These are phyloP conservation scores for Tetragonula clypearis DNA, from an alignment of 1,140 invertebrate species.

Conservation along the genomic window DNA sequence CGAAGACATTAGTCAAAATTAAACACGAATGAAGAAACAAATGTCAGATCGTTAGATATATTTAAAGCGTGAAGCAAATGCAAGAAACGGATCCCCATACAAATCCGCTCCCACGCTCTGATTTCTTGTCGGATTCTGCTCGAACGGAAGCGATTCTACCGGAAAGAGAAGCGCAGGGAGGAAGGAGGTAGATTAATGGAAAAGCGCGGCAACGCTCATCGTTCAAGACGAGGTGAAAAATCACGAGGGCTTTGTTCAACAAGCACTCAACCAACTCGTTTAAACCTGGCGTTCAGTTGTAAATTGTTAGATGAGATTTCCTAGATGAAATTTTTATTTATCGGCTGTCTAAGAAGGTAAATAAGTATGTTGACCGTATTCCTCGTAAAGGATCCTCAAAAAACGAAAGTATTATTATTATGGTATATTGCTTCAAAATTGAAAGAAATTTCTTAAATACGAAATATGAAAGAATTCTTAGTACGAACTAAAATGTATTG, in stretches of 20 bases:
- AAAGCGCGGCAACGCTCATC: conserved; percentile 38
- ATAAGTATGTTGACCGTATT: background rate
- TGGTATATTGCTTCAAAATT: too few species aligned
- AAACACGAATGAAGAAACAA: background rate
- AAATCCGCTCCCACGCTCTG: background rate
- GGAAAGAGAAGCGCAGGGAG: conserved; percentile 11
- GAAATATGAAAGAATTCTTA: too few species aligned
- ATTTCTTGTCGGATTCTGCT: conserved; percentile 6
- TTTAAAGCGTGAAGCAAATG: background rate
- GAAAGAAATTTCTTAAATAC: too few species aligned
- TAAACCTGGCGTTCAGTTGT: background rate
- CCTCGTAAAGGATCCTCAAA: too few species aligned
- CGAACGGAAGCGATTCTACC: conserved; percentile 24
- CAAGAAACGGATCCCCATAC: background rate
- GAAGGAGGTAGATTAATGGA: conserved; percentile 58
- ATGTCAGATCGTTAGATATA: background rate
- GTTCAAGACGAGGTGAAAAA: conserved; percentile 52
- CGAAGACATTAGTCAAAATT: too few species aligned
- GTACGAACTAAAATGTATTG: too few species aligned
- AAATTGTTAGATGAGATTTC: conserved; percentile 3
- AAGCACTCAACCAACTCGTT: conserved; percentile 43
- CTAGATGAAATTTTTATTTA: background rate
- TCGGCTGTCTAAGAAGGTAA: background rate
- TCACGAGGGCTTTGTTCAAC: conserved; percentile 49
- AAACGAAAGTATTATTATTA: too few species aligned